Evolutionary conservation across 2,113 vertebrate species (phyloP), one percentile per base, ranked within the genome.

Genomic region (Phalacrocorax carbo): DNA sequence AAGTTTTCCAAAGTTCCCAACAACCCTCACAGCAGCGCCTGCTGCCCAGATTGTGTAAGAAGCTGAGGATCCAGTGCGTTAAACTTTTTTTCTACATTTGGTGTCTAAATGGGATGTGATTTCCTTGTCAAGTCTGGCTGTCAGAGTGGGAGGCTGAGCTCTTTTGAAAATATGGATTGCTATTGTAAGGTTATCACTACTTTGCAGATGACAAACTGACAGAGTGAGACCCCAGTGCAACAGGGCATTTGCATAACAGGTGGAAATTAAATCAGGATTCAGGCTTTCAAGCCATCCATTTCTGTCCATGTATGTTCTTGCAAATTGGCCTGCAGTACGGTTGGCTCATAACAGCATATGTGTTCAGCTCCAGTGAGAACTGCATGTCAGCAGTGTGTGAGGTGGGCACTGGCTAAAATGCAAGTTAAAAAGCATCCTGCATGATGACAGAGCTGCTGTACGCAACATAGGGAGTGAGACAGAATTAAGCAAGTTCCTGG

Each of bases 91-190:
- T 36, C 83, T 58, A n/a, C 62, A 40, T 57, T 46, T 58, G 46
- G n/a, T 91, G 44, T 54, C 77, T 87, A 18, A 76, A 85, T 32
- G 4, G 6, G 81, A 87, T 61, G 65, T 82, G 83, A 91, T 79
- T 91, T 93, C 93, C 86, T 38, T 38, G 81, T 46, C 20, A 95
- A 91, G 70, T 69, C 83, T 94, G 80, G 13, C 88, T 94, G 88
- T 89, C 83, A 97, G 83, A 72, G 83, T 91, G 81, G 93, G 86
- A 87, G 84, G 83, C 40, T 92, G 86, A 94, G 66, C 27, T 85
- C 88, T 58, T 81, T 61, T 49, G 52, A 91, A 58, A 85, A 72
- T 15, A 81, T 82, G 61, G 13, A 87, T 66, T 40, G 55, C 57
- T 91, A 18, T 34, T 68, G 54, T 76, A 20, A 79, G 57, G 70